Evolutionary conservation across 2,113 vertebrate genomes (phyloP).

Genomic region (Ctenodactylus gundi): DNA sequence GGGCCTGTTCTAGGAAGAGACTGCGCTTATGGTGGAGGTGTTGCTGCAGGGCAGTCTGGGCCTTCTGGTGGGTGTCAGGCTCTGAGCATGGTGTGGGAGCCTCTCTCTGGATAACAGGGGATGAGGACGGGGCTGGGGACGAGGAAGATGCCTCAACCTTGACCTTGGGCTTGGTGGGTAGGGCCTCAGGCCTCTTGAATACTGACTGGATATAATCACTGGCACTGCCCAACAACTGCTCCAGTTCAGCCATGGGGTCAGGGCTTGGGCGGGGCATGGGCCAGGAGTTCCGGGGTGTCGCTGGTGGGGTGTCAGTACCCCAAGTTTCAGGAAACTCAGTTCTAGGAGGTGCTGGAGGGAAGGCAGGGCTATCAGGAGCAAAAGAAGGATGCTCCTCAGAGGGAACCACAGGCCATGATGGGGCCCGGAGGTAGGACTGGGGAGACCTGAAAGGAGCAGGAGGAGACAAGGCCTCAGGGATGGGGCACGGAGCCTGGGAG

Average conservation of each 20-base stretch:
- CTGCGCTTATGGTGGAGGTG: slow-evolving; percentile 96
- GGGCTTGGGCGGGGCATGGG: slow-evolving; percentile 78
- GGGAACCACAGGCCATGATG: slow-evolving; percentile 76
- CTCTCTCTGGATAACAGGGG: slow-evolving; percentile 77
- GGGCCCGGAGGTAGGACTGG: slow-evolving; percentile 75
- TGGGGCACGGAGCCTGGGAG: slow-evolving; percentile 60
- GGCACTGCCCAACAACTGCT: slow-evolving; percentile 92
- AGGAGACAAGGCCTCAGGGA: slow-evolving; percentile 76
- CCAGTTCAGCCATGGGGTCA: slow-evolving; percentile 95
- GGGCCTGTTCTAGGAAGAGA: slow-evolving; percentile 89
- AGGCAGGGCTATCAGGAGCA: slow-evolving; percentile 63
- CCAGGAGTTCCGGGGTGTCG: slow-evolving; percentile 84
- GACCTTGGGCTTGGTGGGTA: slow-evolving; percentile 85
- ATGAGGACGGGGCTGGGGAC: slow-evolving; percentile 28
- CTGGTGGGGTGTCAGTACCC: slow-evolving; percentile 77
- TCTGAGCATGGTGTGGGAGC: slow-evolving; percentile 20
- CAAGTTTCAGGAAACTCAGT: slow-evolving; percentile 76
- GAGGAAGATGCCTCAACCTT: slow-evolving; percentile 77
- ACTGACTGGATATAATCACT: slow-evolving; percentile 88
- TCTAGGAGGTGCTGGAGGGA: slow-evolving; percentile 67
- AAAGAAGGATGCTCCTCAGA: slow-evolving; percentile 71
- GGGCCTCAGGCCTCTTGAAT: slow-evolving; percentile 88
- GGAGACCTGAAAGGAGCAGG: slow-evolving; percentile 69
- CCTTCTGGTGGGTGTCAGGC: slow-evolving; percentile 87
- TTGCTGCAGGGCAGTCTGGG: slow-evolving; percentile 96